Evolutionary conservation across 2,113 vertebrate genomes (phyloP).

Genomic region (Malaclemys terrapin): DNA sequence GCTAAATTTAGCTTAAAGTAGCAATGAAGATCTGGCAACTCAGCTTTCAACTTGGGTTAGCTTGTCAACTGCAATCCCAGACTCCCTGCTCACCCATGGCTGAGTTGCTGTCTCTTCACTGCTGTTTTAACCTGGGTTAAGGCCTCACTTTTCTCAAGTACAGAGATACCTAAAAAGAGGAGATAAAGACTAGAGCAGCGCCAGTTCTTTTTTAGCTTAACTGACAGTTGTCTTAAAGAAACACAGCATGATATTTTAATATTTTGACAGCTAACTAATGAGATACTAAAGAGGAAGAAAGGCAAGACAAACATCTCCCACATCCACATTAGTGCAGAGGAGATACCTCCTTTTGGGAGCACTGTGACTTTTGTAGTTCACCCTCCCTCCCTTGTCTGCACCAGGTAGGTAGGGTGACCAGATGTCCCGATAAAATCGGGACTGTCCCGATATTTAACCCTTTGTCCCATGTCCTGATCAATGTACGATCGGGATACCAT

Average conservation of each 20-base stretch:
- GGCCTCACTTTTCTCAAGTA: no score
- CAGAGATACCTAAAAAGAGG: neutral
- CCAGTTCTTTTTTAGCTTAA: neutral
- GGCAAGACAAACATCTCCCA: neutral
- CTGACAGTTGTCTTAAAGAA: neutral
- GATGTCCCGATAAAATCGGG: no score
- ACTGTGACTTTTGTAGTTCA: neutral
- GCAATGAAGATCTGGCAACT: neutral
- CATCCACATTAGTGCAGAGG: neutral
- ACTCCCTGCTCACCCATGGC: neutral
- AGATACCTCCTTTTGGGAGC: neutral
- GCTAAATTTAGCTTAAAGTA: neutral
- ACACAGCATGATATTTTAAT: neutral
- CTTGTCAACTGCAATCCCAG: neutral
- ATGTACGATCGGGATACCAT: no score
- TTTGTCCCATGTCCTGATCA: no score
- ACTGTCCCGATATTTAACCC: no score
- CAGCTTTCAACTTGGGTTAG: neutral
- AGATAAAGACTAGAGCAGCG: neutral
- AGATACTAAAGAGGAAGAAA: neutral
- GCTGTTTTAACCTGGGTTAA: neutral
- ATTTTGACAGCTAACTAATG: neutral
- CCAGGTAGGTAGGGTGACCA: no score
- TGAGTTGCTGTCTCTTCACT: neutral
- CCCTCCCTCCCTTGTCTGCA: neutral